Percentiles rank a stretch among this genome's conserved stretches.
Evolutionary conservation across 1,140 invertebrate genomes (phyloP).

Genomic region (Atta texana): DNA sequence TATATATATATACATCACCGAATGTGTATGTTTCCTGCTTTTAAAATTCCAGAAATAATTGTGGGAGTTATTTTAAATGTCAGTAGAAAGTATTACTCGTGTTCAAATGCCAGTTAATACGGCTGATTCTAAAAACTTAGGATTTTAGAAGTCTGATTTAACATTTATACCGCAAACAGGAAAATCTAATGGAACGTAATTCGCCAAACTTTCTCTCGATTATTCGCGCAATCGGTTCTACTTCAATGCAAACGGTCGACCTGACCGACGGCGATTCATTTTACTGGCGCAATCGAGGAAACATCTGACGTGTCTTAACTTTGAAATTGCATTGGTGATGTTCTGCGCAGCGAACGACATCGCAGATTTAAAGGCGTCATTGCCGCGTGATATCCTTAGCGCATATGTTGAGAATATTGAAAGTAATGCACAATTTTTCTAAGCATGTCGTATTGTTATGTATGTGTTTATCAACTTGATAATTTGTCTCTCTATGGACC

Average conservation of each 20-base stretch:
- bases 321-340: slow-evolving; percentile 21
- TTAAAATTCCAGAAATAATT: slow-evolving; percentile 15
- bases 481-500: background rate
- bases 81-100: background rate
- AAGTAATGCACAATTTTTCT: background rate
- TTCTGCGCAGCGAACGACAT: background rate
- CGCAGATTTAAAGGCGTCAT: slow-evolving; percentile 1
- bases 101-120: background rate
- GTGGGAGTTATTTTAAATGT: background rate
- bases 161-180: background rate
- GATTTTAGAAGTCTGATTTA: background rate
- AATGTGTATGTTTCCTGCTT: background rate
- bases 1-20: background rate
- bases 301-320: slow-evolving; percentile 32
- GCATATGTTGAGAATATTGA: slow-evolving; percentile 30
- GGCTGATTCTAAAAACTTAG: background rate
- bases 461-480: background rate
- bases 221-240: slow-evolving; percentile 47
- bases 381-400: background rate
- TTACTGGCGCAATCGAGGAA: slow-evolving; percentile 27
- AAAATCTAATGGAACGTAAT: slow-evolving; percentile 26
- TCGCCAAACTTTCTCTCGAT: slow-evolving; percentile 38
- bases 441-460: background rate
- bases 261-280: slow-evolving; percentile 27
- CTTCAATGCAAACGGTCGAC: background rate